Conservation (phyloP, 2,113 vertebrate species). For the Grantiella picta region DNA sequence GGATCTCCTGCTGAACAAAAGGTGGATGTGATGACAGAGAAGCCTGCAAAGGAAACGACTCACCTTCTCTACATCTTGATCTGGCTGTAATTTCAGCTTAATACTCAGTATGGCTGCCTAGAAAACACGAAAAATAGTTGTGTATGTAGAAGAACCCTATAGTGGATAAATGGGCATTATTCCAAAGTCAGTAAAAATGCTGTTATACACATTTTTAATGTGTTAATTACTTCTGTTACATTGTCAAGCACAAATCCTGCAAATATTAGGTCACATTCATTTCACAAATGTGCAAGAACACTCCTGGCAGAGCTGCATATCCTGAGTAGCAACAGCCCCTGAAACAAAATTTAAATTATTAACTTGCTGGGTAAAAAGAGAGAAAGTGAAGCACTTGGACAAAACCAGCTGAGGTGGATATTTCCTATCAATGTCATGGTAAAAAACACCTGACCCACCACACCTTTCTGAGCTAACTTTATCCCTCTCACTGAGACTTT, state of each 20-base stretch:
- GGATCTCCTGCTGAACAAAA: background rate
- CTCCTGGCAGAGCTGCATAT: background rate
- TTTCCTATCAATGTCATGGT: background rate
- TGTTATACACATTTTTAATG: background rate
- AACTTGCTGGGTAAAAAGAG: background rate
- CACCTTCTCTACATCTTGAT: slow-evolving; percentile 84
- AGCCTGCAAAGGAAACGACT: slow-evolving; percentile 40
- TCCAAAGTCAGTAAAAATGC: background rate
- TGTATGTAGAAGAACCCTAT: background rate
- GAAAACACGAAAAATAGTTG: background rate
- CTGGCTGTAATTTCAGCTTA: slow-evolving; percentile 79
- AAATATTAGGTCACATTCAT: background rate
- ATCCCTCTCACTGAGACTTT: background rate
- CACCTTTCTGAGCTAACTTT: background rate
- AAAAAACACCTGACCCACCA: background rate
- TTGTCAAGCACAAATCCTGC: background rate
- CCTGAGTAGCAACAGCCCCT: background rate
- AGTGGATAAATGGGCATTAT: background rate
- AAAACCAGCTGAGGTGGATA: background rate
- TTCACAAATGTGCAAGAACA: background rate
- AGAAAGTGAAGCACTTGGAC: background rate
- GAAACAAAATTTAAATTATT: background rate
- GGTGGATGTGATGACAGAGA: background rate
- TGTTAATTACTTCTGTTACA: background rate
- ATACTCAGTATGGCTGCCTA: slow-evolving; percentile 78